Conservation (phyloP, 1,140 invertebrate genomes). For the Papilio aristodemus region DNA sequence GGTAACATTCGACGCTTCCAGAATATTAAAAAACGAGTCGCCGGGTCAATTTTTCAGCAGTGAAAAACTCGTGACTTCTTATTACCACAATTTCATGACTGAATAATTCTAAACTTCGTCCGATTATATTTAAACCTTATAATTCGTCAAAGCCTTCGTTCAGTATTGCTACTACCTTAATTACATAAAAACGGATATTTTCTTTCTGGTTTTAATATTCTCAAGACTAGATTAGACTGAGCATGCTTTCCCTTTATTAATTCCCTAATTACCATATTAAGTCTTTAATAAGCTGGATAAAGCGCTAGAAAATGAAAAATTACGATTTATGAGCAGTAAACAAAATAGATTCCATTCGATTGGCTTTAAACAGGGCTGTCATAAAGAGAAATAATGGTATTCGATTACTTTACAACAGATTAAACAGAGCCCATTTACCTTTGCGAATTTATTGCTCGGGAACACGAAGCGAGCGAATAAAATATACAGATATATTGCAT, state of each 20-base stretch:
- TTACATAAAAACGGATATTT: too few relatives aligned
- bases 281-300: too few relatives aligned
- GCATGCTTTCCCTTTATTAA: too few relatives aligned
- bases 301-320: not conserved
- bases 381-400: slow-evolving; percentile 23
- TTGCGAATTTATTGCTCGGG: slow-evolving; percentile 17
- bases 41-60: not conserved
- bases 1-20: not conserved
- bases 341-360: slow-evolving; percentile 10
- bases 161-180: too few relatives aligned
- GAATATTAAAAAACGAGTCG: not conserved
- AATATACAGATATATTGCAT: slow-evolving; percentile 10
- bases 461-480: slow-evolving; percentile 20
- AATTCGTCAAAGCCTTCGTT: too few relatives aligned
- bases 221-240: too few relatives aligned
- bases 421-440: slow-evolving; percentile 17
- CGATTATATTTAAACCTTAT: too few relatives aligned
- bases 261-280: too few relatives aligned
- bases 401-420: slow-evolving; percentile 19
- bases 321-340: not conserved
- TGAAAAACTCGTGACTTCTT: not conserved
- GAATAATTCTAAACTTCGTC: too few relatives aligned
- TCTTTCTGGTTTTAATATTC: too few relatives aligned
- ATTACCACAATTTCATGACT: not conserved
- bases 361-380: slow-evolving; percentile 14